phyloP scores from a whole-genome alignment of 2,113 vertebrate genomes.

The Theropithecus gelada region DNA sequence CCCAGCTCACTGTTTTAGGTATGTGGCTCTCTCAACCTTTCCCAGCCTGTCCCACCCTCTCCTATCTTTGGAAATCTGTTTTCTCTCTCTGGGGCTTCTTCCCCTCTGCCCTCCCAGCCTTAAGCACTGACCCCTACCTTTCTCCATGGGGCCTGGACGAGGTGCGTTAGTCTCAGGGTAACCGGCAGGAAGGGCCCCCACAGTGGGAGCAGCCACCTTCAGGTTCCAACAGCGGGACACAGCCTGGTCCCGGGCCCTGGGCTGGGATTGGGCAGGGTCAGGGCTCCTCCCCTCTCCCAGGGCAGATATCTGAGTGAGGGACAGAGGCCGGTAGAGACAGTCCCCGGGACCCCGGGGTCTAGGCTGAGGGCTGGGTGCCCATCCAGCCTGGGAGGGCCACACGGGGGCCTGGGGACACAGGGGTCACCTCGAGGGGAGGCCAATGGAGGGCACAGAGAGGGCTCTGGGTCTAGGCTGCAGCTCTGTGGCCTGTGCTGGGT shows the following conservation, averaged over 20 bases:
- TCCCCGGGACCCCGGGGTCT: rapidly evolving
- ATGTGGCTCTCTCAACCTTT: not conserved
- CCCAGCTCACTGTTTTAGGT: constrained; percentile 55
- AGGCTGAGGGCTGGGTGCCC: not conserved
- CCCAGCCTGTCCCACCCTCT: not conserved
- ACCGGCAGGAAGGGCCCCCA: not conserved
- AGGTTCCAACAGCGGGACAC: not conserved
- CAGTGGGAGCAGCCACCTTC: not conserved
- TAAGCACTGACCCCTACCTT: too few species aligned
- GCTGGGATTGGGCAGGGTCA: not conserved
- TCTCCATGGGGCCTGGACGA: rapidly evolving
- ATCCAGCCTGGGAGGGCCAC: not conserved
- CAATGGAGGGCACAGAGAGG: not conserved
- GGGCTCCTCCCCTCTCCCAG: not conserved
- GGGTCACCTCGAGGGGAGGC: rapidly evolving
- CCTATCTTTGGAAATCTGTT: not conserved
- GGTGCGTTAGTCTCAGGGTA: rapidly evolving
- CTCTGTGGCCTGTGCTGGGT: not conserved
- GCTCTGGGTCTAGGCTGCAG: not conserved
- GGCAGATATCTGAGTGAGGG: rapidly evolving
- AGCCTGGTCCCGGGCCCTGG: rapidly evolving
- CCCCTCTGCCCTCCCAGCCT: too few species aligned
- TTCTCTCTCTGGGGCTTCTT: too few species aligned
- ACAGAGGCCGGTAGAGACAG: too few species aligned
- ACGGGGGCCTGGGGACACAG: too few species aligned